phyloP scores from a whole-genome alignment of 2,113 vertebrate genomes.

The Elephantulus edwardii region DNA sequence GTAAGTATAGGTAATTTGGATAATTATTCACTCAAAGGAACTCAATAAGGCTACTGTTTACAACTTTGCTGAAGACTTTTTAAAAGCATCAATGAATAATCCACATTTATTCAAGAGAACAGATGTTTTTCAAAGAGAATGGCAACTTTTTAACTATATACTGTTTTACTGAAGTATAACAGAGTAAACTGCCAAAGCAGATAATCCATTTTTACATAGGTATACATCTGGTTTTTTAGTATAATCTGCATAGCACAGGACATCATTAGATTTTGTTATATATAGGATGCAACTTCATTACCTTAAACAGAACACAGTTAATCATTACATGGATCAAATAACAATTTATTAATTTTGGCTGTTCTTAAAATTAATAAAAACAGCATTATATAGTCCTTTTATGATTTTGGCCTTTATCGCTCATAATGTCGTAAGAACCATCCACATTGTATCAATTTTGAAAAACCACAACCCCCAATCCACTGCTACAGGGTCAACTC shows the following conservation, averaged over 20 bases:
- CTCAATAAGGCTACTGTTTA: background rate
- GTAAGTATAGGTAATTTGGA: too few species aligned
- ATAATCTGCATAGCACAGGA: too few species aligned
- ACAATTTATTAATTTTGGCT: conserved; percentile 3
- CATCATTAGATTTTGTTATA: too few species aligned
- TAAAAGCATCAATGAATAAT: conserved; percentile 17
- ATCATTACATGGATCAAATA: background rate
- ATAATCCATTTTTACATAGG: background rate
- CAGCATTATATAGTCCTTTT: background rate
- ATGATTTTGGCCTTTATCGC: background rate
- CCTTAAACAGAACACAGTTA: too few species aligned
- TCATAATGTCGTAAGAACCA: background rate
- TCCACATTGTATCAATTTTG: too few species aligned
- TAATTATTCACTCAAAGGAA: background rate
- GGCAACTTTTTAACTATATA: background rate
- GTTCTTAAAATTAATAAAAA: conserved; percentile 18
- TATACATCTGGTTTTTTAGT: background rate
- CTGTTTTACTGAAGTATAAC: background rate
- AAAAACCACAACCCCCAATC: too few species aligned
- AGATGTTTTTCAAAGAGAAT: background rate
- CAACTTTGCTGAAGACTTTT: background rate
- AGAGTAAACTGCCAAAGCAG: background rate
- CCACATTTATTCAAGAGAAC: conserved; percentile 25
- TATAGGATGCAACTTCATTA: too few species aligned
- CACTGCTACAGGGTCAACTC: too few species aligned